Evolutionary conservation across 2,797 vertebrate genomes (phyloP).

Genomic region (Sebastes trivittatus): DNA sequence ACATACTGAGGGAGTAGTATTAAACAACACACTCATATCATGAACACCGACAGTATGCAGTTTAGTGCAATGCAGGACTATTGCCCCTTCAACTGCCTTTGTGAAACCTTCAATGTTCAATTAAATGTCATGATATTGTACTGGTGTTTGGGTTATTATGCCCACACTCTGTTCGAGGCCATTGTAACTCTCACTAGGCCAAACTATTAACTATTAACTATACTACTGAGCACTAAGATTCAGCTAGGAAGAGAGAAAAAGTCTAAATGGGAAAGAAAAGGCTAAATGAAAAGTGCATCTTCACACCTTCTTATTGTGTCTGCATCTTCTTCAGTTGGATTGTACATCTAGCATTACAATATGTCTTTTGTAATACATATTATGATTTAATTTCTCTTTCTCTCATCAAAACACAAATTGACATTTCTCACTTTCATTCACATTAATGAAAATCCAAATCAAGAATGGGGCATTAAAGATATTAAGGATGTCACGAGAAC

Average conservation of each 20-base stretch:
- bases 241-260: background rate
- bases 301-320: background rate
- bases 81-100: background rate
- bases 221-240: background rate
- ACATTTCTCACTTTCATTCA: background rate
- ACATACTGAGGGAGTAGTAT: background rate
- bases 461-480: background rate
- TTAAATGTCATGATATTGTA: background rate
- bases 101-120: background rate
- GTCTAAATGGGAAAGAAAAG: background rate
- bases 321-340: background rate
- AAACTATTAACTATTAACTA: background rate
- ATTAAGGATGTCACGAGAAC: no score
- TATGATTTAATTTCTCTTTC: background rate
- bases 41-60: background rate
- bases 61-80: background rate
- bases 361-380: background rate
- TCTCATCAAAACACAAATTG: background rate
- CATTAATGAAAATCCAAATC: background rate
- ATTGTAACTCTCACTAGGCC: background rate
- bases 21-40: background rate
- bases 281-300: background rate
- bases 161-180: background rate
- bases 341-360: background rate
- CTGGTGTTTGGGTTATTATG: background rate